Percentiles rank a stretch among this genome's conserved stretches.
phyloP scores from a whole-genome alignment of 2,888 invertebrate species.

The Amphipoea lucens region DNA sequence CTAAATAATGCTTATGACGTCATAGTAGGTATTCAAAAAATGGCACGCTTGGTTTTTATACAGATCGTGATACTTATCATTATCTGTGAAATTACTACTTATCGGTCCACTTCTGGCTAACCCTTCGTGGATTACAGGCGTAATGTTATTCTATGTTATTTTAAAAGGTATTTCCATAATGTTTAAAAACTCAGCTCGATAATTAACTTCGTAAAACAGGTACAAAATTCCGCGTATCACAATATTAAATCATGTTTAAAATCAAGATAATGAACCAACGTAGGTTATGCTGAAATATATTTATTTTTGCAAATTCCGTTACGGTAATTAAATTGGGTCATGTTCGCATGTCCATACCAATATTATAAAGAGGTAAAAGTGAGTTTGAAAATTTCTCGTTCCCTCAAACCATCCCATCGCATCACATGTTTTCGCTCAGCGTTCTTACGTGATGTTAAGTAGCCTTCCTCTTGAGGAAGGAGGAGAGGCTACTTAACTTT shows the following conservation, averaged over 20 bases:
- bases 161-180: background rate
- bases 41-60: too few species aligned
- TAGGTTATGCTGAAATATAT: background rate
- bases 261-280: conserved; percentile 15
- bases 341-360: background rate
- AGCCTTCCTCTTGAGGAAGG: too few species aligned
- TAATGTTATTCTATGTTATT: background rate
- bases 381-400: background rate
- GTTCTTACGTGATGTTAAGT: too few species aligned
- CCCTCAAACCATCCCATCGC: background rate
- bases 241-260: conserved; percentile 1
- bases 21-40: too few species aligned
- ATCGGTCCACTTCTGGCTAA: background rate
- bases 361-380: background rate
- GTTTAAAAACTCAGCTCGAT: background rate
- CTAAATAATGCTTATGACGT: too few species aligned
- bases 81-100: too few species aligned
- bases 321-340: background rate
- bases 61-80: too few species aligned
- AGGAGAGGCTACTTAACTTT: background rate
- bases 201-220: conserved; percentile 6
- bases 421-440: background rate
- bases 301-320: background rate
- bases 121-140: background rate
- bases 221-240: background rate